Conservation (phyloP, 2,113 vertebrate species). For the Plectropomus leopardus region DNA sequence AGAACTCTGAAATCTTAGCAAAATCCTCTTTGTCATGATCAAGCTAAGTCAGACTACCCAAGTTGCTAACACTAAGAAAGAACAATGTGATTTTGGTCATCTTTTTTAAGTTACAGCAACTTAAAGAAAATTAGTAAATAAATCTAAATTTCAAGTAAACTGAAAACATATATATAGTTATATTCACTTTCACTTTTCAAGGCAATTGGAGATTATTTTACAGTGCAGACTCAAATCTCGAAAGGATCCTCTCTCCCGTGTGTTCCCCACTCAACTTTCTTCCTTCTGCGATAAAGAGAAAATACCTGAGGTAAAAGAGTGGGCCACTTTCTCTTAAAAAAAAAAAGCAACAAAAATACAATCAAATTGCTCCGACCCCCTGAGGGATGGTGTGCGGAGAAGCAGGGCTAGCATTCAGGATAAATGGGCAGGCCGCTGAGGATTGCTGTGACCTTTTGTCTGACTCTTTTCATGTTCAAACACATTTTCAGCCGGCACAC, state of each 20-base stretch:
- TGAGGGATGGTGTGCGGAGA: slow-evolving; percentile 31
- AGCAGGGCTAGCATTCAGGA: slow-evolving; percentile 51
- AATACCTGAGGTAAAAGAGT: slow-evolving; percentile 6
- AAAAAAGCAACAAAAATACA: slow-evolving; percentile 3
- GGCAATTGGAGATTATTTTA: too few species aligned
- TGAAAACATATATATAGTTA: too few species aligned
- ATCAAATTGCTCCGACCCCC: slow-evolving; percentile 21
- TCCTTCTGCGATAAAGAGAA: slow-evolving; percentile 50
- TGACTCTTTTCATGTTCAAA: slow-evolving; percentile 76
- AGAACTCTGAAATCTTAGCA: too few species aligned
- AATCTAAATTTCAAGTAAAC: too few species aligned
- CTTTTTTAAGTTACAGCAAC: too few species aligned
- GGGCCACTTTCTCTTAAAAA: slow-evolving; percentile 27
- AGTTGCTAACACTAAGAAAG: too few species aligned
- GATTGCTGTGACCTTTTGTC: slow-evolving; percentile 70
- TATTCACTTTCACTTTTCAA: too few species aligned
- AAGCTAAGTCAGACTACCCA: too few species aligned
- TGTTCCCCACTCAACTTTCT: slow-evolving; percentile 42
- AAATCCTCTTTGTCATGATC: too few species aligned
- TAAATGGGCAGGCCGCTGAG: slow-evolving; percentile 45
- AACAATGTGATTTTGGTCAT: too few species aligned
- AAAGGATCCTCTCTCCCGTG: slow-evolving; percentile 39
- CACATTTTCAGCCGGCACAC: slow-evolving; percentile 47
- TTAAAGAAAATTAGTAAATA: too few species aligned
- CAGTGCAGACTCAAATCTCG: slow-evolving; percentile 49